phyloP scores from a whole-genome alignment of 1,140 invertebrate genomes.

The Augochlora pura region DNA sequence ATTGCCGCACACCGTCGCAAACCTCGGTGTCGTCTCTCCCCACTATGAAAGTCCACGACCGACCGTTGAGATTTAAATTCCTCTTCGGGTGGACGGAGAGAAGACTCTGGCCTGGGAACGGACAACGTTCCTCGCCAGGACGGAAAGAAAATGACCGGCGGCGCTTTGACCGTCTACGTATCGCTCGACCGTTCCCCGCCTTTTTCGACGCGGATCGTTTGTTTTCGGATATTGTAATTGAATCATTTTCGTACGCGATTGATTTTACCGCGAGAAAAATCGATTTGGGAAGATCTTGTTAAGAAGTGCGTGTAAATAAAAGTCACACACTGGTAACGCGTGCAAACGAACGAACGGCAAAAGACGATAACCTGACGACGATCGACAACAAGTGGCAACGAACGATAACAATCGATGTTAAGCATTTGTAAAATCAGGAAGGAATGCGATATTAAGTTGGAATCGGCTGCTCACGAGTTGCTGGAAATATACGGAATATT shows the following conservation, averaged over 20 bases:
- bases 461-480: background rate
- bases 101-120: conserved; percentile 65
- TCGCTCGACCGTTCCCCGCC: background rate
- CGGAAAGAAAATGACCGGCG: conserved; percentile 38
- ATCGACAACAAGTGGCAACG: no score
- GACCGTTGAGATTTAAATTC: conserved; percentile 79
- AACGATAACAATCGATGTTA: no score
- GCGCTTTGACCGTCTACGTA: conserved; percentile 26
- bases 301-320: no score
- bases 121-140: conserved; percentile 33
- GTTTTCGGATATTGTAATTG: background rate
- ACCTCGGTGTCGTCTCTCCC: conserved; percentile 50
- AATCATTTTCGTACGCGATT: background rate
- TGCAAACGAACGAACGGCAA: no score
- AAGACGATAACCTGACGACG: no score
- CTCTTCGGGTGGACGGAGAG: conserved; percentile 60
- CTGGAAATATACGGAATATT: background rate
- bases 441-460: background rate
- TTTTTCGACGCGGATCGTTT: background rate
- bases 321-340: no score
- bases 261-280: no score
- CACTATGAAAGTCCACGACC: conserved; percentile 56
- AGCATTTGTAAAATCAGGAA: background rate
- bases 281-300: no score
- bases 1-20: conserved; percentile 25